Percentiles rank a stretch among this genome's conserved stretches.
Evolutionary conservation across 2,113 vertebrate species (phyloP).

Genomic region (Protobothrops mucrosquamatus): DNA sequence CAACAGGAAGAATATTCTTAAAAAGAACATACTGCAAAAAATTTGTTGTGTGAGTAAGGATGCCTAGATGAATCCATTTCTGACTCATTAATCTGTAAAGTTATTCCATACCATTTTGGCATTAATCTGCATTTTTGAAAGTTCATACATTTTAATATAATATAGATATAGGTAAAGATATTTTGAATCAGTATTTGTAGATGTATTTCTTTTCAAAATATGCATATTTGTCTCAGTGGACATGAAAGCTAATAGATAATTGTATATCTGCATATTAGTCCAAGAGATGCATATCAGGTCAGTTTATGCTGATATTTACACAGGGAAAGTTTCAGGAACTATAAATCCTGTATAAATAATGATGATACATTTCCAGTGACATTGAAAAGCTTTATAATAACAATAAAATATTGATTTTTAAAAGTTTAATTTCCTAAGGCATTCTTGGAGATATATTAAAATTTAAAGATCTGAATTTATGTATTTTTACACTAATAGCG

Average conservation of each 20-base stretch:
- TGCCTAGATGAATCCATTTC: neutral
- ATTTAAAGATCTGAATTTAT: neutral
- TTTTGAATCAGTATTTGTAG: neutral
- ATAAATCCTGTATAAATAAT: neutral
- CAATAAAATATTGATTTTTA: neutral
- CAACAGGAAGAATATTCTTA: neutral
- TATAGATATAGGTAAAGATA: neutral
- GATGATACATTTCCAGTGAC: neutral
- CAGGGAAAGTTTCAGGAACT: neutral
- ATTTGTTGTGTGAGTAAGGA: neutral
- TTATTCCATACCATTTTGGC: neutral
- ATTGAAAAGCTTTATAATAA: neutral
- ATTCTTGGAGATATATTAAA: neutral
- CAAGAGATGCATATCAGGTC: neutral
- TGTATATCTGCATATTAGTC: neutral
- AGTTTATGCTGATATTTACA: neutral
- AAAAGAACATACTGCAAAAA: neutral
- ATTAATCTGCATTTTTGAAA: neutral
- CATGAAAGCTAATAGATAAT: neutral
- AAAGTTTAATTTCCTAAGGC: neutral
- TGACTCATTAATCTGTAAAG: neutral
- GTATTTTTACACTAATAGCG: neutral
- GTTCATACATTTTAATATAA: neutral
- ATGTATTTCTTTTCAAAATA: neutral
- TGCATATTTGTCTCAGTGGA: neutral